Evolutionary conservation across 1,140 invertebrate genomes (phyloP).

Genomic region (Uloborus diversus): DNA sequence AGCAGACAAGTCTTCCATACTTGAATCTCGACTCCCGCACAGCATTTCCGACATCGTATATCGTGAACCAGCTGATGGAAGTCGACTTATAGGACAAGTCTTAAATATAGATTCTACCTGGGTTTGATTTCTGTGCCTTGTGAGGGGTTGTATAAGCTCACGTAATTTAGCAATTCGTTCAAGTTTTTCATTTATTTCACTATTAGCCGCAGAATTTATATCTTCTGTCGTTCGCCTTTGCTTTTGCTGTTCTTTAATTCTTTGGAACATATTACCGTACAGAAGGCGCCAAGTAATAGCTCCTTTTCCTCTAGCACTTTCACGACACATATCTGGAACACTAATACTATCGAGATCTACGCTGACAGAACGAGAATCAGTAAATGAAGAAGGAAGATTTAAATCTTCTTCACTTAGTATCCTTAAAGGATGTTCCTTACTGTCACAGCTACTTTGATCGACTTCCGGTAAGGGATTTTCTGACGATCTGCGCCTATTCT

Average conservation of each 20-base stretch:
- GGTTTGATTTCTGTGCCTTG: slow-evolving; percentile 41
- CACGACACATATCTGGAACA: slow-evolving; percentile 30
- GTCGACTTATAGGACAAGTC: slow-evolving; percentile 29
- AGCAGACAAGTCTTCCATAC: slow-evolving; percentile 44
- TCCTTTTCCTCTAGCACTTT: slow-evolving; percentile 14
- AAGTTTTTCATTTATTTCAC: slow-evolving; percentile 33
- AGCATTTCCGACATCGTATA: slow-evolving; percentile 46
- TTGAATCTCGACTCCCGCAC: slow-evolving; percentile 25
- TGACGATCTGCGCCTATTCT: slow-evolving; percentile 65
- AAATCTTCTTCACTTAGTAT: slow-evolving; percentile 90
- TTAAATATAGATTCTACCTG: slow-evolving; percentile 44
- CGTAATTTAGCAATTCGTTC: slow-evolving; percentile 40
- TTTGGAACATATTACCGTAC: slow-evolving; percentile 51
- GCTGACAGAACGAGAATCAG: slow-evolving; percentile 62
- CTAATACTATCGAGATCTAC: slow-evolving; percentile 54
- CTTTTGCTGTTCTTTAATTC: slow-evolving; percentile 51
- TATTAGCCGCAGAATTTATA: background rate
- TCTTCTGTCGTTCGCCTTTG: slow-evolving; percentile 2
- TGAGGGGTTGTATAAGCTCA: slow-evolving; percentile 40
- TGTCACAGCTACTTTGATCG: slow-evolving; percentile 69
- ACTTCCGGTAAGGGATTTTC: slow-evolving; percentile 78
- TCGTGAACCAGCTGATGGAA: slow-evolving; percentile 11
- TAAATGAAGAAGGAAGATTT: slow-evolving; percentile 86
- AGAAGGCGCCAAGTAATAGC: slow-evolving; percentile 39
- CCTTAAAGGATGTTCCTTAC: slow-evolving; percentile 79